Evolutionary conservation across 1,140 invertebrate species (phyloP), one percentile per base, ranked within the genome.

Genomic region (Caerostris darwini): DNA sequence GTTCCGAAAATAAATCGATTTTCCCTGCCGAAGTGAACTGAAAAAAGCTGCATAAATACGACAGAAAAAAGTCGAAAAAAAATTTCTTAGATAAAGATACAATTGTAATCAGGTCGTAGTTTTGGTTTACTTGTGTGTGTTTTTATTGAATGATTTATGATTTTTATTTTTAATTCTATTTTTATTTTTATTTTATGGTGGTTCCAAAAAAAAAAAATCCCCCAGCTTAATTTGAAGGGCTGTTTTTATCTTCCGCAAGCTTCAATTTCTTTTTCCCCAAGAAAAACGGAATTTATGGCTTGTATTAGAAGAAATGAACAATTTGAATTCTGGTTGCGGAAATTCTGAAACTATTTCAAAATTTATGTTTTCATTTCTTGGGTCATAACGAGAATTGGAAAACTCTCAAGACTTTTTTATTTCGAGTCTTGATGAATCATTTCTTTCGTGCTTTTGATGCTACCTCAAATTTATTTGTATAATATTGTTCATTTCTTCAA

Each of bases 1-100:
- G 69, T 34, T 12, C 69, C 69, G 2, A 7, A 77, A 34, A 77
- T 77, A 77, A 77, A 77, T 77, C 69, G 69, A 77, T 77, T 77
- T 50, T 10, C 34, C 3, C 69, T n/a, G n/a, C 8, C 34, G 50
- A 77, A 77, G 10, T 50, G 69, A 12, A n/a, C n/a, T n/a, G n/a
- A 19, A 77, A 77, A 53, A 77, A 77, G 10, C 4, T 12, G 5
- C 69, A 53, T 77, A 50, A 77, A 53, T 34, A 14, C 17, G 10
- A 61, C 12, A n/a, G n/a, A n/a, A 61, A 61, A 14, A 61, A 17
- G 59, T 61, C 59, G 59, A 5, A 77, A 34, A 53, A 77, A 5
- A 77, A 10, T 50, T 7, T 10, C 4, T 77, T 77, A 3, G 50
- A 34, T 50, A 77, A 77, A 7, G 10, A 12, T 50, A 34, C 34